Percentiles rank a stretch among this genome's conserved stretches.
phyloP scores from a whole-genome alignment of 2,888 invertebrate genomes.

The Dicycla oo region DNA sequence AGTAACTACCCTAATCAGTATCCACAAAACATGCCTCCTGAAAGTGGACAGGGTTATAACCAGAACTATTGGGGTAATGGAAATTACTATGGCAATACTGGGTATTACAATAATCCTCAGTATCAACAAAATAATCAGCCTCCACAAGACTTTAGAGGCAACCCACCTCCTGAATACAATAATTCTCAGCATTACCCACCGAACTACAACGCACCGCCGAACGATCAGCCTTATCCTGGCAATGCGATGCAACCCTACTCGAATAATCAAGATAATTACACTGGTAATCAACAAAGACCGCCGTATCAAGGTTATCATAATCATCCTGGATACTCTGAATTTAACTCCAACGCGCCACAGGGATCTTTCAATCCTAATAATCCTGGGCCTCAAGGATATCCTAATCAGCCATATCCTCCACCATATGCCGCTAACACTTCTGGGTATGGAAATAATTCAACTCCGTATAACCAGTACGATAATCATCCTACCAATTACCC shows the following conservation, averaged over 20 bases:
- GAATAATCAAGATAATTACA: constrained; percentile 79
- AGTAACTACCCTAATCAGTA: constrained; percentile 87
- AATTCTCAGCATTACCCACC: constrained; percentile 80
- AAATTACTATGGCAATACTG: constrained; percentile 83
- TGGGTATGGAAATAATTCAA: constrained; percentile 74
- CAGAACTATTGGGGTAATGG: constrained; percentile 86
- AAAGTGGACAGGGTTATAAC: constrained; percentile 78
- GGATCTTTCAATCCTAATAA: constrained; percentile 75
- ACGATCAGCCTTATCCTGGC: constrained; percentile 76
- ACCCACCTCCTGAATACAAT: constrained; percentile 76
- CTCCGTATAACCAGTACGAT: constrained; percentile 81
- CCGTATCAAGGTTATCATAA: constrained; percentile 77
- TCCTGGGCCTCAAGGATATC: constrained; percentile 74
- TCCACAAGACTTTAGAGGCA: constrained; percentile 78
- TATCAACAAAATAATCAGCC: constrained; percentile 78
- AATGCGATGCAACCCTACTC: constrained; percentile 80
- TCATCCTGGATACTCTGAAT: constrained; percentile 79
- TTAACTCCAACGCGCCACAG: constrained; percentile 74
- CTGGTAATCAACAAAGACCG: constrained; percentile 77
- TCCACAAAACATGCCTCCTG: constrained; percentile 78
- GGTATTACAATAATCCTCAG: constrained; percentile 85
- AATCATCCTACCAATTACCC: constrained; percentile 78
- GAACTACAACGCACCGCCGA: constrained; percentile 77
- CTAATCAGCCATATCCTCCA: constrained; percentile 79
- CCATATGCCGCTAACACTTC: constrained; percentile 73